Percentiles rank a stretch among this genome's conserved stretches.
Conservation (phyloP, 2,888 invertebrate genomes). For the Pammene aurita region DNA sequence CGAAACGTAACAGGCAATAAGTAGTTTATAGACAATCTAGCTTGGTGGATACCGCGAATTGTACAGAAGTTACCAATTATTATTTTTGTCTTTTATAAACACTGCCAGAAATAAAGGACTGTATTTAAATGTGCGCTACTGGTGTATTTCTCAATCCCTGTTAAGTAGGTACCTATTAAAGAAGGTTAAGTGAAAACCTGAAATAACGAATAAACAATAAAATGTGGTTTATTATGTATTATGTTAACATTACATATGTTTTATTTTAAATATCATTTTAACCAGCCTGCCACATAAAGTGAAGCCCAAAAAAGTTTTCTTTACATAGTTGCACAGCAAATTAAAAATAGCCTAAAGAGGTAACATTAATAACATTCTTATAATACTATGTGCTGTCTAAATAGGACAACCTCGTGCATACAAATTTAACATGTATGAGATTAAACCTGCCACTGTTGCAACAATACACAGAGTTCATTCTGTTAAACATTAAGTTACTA, state of each 20-base stretch:
- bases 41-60: neutral
- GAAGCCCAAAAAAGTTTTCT: conserved; percentile 21
- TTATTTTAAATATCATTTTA: conserved; percentile 23
- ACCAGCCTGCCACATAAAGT: conserved; percentile 33
- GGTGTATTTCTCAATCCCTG: conserved; percentile 3
- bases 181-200: neutral
- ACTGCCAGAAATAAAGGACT: conserved; percentile 3
- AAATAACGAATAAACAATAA: conserved; percentile 6
- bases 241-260: conserved; percentile 29
- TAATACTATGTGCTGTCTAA: conserved; percentile 37
- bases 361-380: conserved; percentile 37
- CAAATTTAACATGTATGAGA: conserved; percentile 26
- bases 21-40: no score
- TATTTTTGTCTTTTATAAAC: neutral
- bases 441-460: conserved; percentile 16
- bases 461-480: neutral
- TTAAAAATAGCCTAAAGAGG: conserved; percentile 21
- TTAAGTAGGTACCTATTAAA: neutral
- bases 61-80: neutral
- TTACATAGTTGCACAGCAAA: conserved; percentile 30
- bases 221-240: conserved; percentile 15
- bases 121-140: neutral
- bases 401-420: conserved; percentile 27
- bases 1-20: no score
- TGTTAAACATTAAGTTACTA: neutral